Conservation (phyloP, 2,113 vertebrate genomes). For the Callionymus lyra region DNA sequence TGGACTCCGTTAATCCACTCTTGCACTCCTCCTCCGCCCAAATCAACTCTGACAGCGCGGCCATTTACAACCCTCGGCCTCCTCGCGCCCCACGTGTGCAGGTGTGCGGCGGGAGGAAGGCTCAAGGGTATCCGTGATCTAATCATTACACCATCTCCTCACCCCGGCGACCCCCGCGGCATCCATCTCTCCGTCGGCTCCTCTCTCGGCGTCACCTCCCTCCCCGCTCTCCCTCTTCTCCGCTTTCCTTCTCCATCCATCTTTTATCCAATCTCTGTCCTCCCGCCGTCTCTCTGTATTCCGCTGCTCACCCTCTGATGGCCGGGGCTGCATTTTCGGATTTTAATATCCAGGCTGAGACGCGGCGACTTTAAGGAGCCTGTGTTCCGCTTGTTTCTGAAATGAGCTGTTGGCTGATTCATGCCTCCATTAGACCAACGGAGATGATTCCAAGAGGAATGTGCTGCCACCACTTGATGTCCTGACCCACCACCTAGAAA, state of each 20-base stretch:
- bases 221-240: slow-evolving; percentile 11
- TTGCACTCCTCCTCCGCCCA: slow-evolving; percentile 33
- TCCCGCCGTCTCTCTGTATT: slow-evolving; percentile 24
- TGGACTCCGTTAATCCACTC: slow-evolving; percentile 51
- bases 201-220: slow-evolving; percentile 34
- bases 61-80: slow-evolving; percentile 41
- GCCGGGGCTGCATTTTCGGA: slow-evolving; percentile 15
- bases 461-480: too few relatives aligned
- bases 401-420: too few relatives aligned
- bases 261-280: slow-evolving; percentile 40
- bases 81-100: slow-evolving; percentile 14
- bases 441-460: too few relatives aligned
- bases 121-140: slow-evolving; percentile 65
- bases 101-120: slow-evolving; percentile 25
- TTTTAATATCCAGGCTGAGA: slow-evolving; percentile 9
- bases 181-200: slow-evolving; percentile 54
- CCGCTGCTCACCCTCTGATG: slow-evolving; percentile 20
- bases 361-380: slow-evolving; percentile 1
- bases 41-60: slow-evolving; percentile 49
- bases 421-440: too few relatives aligned
- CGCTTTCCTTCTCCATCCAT: slow-evolving; percentile 30
- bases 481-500: too few relatives aligned
- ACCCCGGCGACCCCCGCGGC: slow-evolving; percentile 46
- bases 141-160: slow-evolving; percentile 63
- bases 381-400: too few relatives aligned